Percentiles rank a stretch among this genome's conserved stretches.
Conservation (phyloP, 1,140 invertebrate genomes). For the Panulirus ornatus region DNA sequence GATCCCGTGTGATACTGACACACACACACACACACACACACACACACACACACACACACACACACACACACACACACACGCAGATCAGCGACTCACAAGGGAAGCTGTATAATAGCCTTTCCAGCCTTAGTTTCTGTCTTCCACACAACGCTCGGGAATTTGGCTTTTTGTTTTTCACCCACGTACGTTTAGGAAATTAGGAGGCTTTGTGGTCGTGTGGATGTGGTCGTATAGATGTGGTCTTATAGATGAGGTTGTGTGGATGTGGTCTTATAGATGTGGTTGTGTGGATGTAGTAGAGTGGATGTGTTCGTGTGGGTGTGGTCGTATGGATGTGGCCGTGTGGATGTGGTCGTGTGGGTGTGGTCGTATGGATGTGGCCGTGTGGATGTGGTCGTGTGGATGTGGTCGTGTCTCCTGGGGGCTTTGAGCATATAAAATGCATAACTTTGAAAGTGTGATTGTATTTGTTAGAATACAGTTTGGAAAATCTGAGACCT, state of each 20-base stretch:
- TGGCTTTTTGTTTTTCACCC: neutral
- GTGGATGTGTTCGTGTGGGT: too few species aligned
- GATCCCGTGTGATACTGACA: too few species aligned
- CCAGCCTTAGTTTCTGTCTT: neutral
- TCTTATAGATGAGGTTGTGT: too few species aligned
- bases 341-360: neutral
- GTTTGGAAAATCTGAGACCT: neutral
- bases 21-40: slow-evolving; percentile 29
- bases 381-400: neutral
- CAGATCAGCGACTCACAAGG: neutral
- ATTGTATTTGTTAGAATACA: neutral
- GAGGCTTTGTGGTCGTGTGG: too few species aligned
- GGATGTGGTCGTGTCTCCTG: neutral
- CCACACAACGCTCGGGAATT: neutral
- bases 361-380: neutral
- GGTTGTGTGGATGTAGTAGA: too few species aligned
- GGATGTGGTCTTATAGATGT: too few species aligned
- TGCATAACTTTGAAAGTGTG: neutral
- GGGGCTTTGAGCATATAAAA: neutral
- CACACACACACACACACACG: too few species aligned
- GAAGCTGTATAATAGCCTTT: neutral
- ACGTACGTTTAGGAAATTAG: neutral
- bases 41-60: slow-evolving; percentile 28
- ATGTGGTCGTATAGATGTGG: neutral
- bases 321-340: neutral